Percentiles rank a stretch among this genome's conserved stretches.
These are phyloP conservation scores for Gorsachius goisagi DNA, from an alignment of 2,113 vertebrate genomes.

Conservation along the genomic window DNA sequence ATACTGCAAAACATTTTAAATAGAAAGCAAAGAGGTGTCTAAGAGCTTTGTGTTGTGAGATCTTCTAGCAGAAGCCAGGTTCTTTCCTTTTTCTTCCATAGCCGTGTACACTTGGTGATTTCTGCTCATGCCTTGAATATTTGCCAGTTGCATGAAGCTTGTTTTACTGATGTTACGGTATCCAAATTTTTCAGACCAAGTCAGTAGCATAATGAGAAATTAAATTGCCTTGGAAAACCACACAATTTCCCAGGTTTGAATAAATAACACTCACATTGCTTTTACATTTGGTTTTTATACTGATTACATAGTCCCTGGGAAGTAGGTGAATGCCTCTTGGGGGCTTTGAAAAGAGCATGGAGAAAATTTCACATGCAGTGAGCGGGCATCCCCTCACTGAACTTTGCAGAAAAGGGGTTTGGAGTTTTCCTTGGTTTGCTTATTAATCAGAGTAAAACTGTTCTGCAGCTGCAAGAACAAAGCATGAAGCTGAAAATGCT, in stretches of 20 bases:
- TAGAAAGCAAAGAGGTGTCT: accelerated
- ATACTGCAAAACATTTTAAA: not conserved
- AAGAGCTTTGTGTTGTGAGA: not conserved
- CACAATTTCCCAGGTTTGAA: not conserved
- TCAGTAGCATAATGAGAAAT: not conserved
- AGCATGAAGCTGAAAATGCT: not conserved
- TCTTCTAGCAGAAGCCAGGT: not conserved
- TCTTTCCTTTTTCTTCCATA: not conserved
- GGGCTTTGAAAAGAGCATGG: not conserved
- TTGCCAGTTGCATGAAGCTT: not conserved
- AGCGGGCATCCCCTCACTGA: not conserved
- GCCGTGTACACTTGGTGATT: not conserved
- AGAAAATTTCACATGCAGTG: not conserved
- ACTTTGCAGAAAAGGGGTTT: not conserved
- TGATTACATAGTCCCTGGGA: not conserved
- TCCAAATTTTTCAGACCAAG: not conserved
- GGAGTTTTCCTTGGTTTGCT: not conserved
- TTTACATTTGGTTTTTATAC: not conserved
- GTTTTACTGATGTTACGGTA: not conserved
- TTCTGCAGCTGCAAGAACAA: not conserved
- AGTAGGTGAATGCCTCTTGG: accelerated
- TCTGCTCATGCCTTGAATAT: not conserved
- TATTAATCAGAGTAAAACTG: not conserved
- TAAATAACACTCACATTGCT: not conserved
- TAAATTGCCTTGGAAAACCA: not conserved